Conservation (phyloP, 2,113 vertebrate species). For the Corapipo altera region DNA sequence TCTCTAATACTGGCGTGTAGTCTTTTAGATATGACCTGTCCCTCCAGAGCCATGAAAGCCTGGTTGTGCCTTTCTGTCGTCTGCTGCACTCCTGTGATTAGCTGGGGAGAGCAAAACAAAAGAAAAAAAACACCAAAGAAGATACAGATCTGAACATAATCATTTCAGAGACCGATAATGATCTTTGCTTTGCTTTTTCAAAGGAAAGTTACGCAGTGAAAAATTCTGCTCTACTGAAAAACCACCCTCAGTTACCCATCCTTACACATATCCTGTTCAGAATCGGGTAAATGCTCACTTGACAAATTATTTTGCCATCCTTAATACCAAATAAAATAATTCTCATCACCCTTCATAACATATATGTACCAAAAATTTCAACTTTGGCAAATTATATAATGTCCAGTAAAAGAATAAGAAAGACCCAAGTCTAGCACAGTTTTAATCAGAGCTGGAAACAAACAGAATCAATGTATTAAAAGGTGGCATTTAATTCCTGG, state of each 20-base stretch:
- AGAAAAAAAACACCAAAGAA: background rate
- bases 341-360: background rate
- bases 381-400: background rate
- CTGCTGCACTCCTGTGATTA: slow-evolving; percentile 96
- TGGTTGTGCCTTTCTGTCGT: slow-evolving; percentile 94
- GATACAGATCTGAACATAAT: background rate
- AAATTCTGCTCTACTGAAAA: background rate
- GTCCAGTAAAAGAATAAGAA: background rate
- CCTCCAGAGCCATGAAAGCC: slow-evolving; percentile 96
- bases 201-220: background rate
- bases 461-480: background rate
- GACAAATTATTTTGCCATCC: background rate
- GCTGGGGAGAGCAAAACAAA: slow-evolving; percentile 72
- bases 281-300: background rate
- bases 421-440: background rate
- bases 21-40: slow-evolving; percentile 90
- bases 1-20: slow-evolving; percentile 82
- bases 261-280: rapidly evolving
- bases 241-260: background rate
- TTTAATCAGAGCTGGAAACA: background rate
- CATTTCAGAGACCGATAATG: background rate
- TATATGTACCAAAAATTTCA: background rate
- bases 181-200: background rate
- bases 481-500: background rate
- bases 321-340: background rate